Percentiles rank a stretch among this genome's conserved stretches.
These are phyloP conservation scores for Balaeniceps rex DNA, from an alignment of 2,113 vertebrate species.

Conservation along the genomic window DNA sequence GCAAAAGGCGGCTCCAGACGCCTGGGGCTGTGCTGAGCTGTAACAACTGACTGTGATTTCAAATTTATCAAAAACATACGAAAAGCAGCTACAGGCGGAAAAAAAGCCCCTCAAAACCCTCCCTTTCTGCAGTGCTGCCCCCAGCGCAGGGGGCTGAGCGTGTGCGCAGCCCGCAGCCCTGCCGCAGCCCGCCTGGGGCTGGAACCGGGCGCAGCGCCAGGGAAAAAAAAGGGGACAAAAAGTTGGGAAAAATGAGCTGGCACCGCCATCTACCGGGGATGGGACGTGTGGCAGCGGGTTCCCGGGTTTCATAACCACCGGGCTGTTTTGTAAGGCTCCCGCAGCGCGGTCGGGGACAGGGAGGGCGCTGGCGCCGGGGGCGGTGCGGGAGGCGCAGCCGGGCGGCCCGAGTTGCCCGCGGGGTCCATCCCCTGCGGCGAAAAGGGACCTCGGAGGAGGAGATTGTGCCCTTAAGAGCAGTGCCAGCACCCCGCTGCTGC, in stretches of 20 bases:
- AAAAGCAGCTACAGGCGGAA: neutral
- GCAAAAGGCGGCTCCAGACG: neutral
- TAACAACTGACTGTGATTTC: neutral
- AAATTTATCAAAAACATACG: neutral
- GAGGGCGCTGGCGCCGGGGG: too few relatives aligned
- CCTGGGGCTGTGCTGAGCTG: neutral
- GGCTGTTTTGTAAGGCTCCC: neutral
- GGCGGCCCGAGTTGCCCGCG: too few relatives aligned
- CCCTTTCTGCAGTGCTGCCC: neutral
- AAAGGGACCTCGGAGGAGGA: too few relatives aligned
- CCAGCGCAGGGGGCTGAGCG: neutral
- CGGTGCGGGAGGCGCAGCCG: neutral
- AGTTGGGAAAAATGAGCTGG: neutral
- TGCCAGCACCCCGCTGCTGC: neutral
- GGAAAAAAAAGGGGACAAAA: neutral
- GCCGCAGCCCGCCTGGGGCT: neutral
- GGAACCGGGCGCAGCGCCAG: neutral
- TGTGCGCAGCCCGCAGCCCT: neutral
- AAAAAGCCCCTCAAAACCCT: neutral
- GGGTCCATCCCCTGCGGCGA: neutral
- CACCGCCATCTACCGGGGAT: conserved; percentile 49
- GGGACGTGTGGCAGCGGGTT: neutral
- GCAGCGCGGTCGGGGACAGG: neutral
- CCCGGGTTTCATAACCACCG: neutral
- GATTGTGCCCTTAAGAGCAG: too few relatives aligned